Evolutionary conservation across 2,113 vertebrate species (phyloP).

Genomic region (Struthidea cinerea): DNA sequence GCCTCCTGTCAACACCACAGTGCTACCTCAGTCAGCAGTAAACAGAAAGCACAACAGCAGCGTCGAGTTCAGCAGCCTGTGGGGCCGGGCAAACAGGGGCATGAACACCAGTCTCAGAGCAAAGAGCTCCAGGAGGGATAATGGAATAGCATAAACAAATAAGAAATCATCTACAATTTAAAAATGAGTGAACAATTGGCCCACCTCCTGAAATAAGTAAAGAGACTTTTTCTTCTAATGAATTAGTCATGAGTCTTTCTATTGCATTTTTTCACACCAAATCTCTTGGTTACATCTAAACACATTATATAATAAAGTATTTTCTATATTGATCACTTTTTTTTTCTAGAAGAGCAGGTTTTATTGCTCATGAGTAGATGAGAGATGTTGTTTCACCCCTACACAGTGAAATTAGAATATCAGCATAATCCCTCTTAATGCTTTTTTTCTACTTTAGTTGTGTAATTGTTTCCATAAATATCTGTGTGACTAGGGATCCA

Average conservation of each 20-base stretch:
- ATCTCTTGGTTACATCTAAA: neutral
- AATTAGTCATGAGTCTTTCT: neutral
- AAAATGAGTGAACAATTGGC: neutral
- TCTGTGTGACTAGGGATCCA: neutral
- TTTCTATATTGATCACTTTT: neutral
- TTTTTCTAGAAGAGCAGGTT: neutral
- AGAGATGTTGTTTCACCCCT: neutral
- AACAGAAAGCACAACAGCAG: neutral
- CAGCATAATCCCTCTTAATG: slow-evolving; percentile 30
- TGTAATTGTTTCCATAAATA: slow-evolving; percentile 31
- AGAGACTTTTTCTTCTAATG: neutral
- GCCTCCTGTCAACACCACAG: rapidly evolving
- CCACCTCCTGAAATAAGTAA: neutral
- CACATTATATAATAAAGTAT: neutral
- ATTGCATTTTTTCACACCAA: neutral
- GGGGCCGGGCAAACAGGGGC: neutral
- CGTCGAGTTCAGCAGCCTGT: neutral
- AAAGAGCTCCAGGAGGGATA: neutral
- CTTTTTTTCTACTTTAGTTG: slow-evolving; percentile 17
- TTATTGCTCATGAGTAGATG: neutral
- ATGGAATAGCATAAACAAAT: neutral
- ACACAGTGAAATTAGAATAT: slow-evolving; percentile 7
- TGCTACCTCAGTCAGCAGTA: rapidly evolving
- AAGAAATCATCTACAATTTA: neutral
- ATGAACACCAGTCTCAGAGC: neutral